Evolutionary conservation across 2,113 vertebrate genomes (phyloP).

Genomic region (Micromys minutus): DNA sequence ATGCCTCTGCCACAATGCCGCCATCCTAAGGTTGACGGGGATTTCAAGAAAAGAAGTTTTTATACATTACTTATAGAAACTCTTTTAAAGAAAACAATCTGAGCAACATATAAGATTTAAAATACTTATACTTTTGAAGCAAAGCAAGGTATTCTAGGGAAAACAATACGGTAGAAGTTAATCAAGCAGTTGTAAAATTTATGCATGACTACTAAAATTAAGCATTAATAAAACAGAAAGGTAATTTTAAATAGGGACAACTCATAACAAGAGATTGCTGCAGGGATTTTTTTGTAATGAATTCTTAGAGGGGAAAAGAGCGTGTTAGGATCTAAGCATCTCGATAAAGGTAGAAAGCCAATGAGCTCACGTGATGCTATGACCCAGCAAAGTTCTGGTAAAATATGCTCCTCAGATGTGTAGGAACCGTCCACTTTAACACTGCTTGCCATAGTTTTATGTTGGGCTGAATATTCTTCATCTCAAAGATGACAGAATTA

Average conservation of each 20-base stretch:
- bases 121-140: constrained; percentile 45
- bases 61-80: neutral
- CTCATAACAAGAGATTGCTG: neutral
- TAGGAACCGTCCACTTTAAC: constrained; percentile 33
- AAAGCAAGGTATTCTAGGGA: constrained; percentile 5
- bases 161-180: neutral
- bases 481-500: constrained; percentile 55
- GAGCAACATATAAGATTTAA: constrained; percentile 45
- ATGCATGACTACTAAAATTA: neutral
- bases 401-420: constrained; percentile 21
- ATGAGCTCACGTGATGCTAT: neutral
- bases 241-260: neutral
- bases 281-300: constrained; percentile 6
- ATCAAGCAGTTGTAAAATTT: neutral
- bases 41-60: neutral
- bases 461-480: constrained; percentile 38
- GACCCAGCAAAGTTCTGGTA: constrained; percentile 47
- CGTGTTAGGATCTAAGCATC: neutral
- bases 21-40: neutral
- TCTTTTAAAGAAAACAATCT: neutral
- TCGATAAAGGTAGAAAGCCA: constrained; percentile 7
- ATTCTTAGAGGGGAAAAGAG: neutral
- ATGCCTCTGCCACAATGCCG: neutral
- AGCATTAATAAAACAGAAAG: constrained; percentile 15
- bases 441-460: constrained; percentile 49